Conservation (phyloP, 2,113 vertebrate species). For the Pluvianellus socialis region DNA sequence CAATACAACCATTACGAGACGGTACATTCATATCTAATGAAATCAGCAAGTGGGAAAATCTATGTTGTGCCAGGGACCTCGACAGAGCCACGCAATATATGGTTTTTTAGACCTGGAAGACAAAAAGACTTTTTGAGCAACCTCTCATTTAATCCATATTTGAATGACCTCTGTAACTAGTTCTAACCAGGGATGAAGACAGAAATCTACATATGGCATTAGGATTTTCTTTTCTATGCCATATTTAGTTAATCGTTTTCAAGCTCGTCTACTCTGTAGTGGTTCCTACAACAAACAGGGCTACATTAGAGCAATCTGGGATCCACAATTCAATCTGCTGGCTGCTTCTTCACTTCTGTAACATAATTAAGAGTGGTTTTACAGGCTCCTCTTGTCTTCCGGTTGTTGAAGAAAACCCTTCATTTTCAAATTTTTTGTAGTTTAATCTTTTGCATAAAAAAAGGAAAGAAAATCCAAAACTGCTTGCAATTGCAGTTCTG, state of each 20-base stretch:
- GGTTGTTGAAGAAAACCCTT: background rate
- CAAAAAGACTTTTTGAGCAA: background rate
- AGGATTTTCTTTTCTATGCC: background rate
- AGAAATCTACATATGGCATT: background rate
- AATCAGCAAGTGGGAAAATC: background rate
- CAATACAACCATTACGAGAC: background rate
- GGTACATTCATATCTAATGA: background rate
- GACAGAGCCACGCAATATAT: background rate
- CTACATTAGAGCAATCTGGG: slow-evolving; percentile 5
- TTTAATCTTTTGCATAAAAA: background rate
- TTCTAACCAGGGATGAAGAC: background rate
- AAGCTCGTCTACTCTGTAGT: background rate
- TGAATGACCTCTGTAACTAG: background rate
- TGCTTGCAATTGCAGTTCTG: background rate
- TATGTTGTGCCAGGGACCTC: background rate
- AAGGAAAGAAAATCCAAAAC: background rate
- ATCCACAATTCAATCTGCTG: background rate
- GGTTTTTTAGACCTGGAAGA: background rate
- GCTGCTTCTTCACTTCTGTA: background rate
- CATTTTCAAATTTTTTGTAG: background rate
- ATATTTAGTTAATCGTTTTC: background rate
- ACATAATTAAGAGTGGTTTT: background rate
- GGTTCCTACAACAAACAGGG: background rate
- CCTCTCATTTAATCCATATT: background rate
- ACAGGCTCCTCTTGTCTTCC: background rate